These are phyloP conservation scores for Drosophila anomelani DNA, from an alignment of 2,888 invertebrate species.

Conservation along the genomic window DNA sequence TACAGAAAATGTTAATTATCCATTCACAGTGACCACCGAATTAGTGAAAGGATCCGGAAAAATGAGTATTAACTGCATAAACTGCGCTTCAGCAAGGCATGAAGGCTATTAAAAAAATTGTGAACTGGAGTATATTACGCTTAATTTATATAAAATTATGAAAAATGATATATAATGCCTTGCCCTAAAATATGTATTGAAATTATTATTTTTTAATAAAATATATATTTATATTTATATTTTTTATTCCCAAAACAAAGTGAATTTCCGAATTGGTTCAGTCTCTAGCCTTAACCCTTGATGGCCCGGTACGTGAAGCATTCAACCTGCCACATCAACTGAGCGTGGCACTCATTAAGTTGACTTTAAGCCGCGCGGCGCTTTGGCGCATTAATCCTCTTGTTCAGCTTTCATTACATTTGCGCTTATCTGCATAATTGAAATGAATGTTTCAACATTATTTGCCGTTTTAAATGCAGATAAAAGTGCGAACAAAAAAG, in stretches of 20 bases:
- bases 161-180: not conserved
- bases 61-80: constrained; percentile 15
- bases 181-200: too few species aligned
- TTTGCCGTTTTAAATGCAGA: constrained; percentile 61
- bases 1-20: constrained; percentile 29
- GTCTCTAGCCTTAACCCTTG: not conserved
- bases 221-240: not conserved
- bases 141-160: not conserved
- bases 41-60: constrained; percentile 20
- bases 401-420: constrained; percentile 80
- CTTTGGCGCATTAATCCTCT: constrained; percentile 68
- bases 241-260: not conserved
- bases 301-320: constrained; percentile 18
- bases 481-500: constrained; percentile 19
- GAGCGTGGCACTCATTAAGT: constrained; percentile 65
- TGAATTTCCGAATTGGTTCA: not conserved
- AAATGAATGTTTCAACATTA: constrained; percentile 71
- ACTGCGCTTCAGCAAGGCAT: not conserved
- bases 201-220: not conserved
- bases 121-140: not conserved
- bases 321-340: constrained; percentile 40
- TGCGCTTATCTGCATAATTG: constrained; percentile 80
- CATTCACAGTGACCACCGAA: constrained; percentile 10
- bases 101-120: not conserved
- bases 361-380: constrained; percentile 65